These are phyloP conservation scores for Zalophus californianus DNA, from an alignment of 2,797 vertebrate genomes.

Conservation along the genomic window DNA sequence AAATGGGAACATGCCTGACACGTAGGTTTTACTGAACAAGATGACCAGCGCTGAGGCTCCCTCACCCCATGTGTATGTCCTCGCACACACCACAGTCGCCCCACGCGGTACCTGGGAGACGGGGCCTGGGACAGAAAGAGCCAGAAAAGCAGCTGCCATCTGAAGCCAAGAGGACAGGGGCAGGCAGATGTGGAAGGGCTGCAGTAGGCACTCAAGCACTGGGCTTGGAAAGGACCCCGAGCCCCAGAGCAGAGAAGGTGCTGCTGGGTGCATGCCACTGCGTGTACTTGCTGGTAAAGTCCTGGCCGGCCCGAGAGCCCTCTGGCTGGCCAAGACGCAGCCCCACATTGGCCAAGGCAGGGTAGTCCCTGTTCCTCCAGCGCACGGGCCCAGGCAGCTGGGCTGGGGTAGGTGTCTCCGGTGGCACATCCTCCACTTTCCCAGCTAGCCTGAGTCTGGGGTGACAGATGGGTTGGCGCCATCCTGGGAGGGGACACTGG, in stretches of 20 bases:
- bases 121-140: background rate
- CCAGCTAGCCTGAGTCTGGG: background rate
- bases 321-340: background rate
- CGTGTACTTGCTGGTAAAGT: fast-evolving
- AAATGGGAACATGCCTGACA: background rate
- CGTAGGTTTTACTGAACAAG: background rate
- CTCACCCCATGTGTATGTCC: background rate
- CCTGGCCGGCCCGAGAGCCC: background rate
- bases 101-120: background rate
- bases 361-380: fast-evolving
- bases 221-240: background rate
- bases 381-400: background rate
- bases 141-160: background rate
- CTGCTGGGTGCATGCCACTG: fast-evolving
- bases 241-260: background rate
- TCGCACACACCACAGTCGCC: background rate
- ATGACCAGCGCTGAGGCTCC: background rate
- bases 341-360: background rate
- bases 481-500: background rate
- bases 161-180: background rate
- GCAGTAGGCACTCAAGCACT: background rate
- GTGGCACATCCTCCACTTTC: background rate
- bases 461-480: background rate
- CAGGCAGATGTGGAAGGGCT: background rate
- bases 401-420: background rate